A percentile compares a stretch with the other conserved stretches of the same genome.
These are phyloP conservation scores for Leptinotarsa undecemlineata DNA, from an alignment of 1,140 invertebrate genomes.

Conservation along the genomic window DNA sequence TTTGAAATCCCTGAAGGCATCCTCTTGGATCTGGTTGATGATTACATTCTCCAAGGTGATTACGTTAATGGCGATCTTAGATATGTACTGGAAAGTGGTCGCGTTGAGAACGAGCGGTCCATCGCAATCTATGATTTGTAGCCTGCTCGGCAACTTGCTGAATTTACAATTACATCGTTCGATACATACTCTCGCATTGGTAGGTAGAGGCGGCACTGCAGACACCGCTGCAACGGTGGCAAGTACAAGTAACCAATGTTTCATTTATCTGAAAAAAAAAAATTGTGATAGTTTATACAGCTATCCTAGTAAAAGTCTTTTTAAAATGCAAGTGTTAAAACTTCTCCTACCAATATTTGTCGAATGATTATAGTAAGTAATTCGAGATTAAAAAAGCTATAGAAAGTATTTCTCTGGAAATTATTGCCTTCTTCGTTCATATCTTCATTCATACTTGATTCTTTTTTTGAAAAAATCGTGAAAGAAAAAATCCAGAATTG, in stretches of 20 bases:
- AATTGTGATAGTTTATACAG: too few relatives aligned
- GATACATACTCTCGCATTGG: conserved; percentile 26
- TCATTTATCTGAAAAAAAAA: conserved; percentile 40
- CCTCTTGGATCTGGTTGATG: conserved; percentile 36
- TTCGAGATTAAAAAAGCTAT: too few relatives aligned
- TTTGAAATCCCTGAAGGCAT: conserved; percentile 38
- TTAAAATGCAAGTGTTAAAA: too few relatives aligned
- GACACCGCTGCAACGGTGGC: conserved; percentile 22
- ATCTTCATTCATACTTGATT: too few relatives aligned
- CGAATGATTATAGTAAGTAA: too few relatives aligned
- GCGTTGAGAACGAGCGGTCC: conserved; percentile 32
- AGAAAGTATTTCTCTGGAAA: too few relatives aligned
- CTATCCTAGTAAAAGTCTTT: too few relatives aligned
- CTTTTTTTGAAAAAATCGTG: too few relatives aligned
- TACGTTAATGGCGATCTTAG: conserved; percentile 27
- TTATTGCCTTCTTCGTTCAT: too few relatives aligned
- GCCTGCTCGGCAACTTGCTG: conserved; percentile 24
- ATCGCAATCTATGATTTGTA: conserved; percentile 32
- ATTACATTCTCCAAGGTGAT: conserved; percentile 38
- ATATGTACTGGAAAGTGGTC: conserved; percentile 27
- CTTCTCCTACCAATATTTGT: too few relatives aligned
- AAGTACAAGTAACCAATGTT: conserved; percentile 25
- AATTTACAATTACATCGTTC: conserved; percentile 32
- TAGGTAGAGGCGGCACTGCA: conserved; percentile 24
- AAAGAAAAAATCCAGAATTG: too few relatives aligned